phyloP scores from a whole-genome alignment of 2,113 vertebrate genomes.

The Progne subis region DNA sequence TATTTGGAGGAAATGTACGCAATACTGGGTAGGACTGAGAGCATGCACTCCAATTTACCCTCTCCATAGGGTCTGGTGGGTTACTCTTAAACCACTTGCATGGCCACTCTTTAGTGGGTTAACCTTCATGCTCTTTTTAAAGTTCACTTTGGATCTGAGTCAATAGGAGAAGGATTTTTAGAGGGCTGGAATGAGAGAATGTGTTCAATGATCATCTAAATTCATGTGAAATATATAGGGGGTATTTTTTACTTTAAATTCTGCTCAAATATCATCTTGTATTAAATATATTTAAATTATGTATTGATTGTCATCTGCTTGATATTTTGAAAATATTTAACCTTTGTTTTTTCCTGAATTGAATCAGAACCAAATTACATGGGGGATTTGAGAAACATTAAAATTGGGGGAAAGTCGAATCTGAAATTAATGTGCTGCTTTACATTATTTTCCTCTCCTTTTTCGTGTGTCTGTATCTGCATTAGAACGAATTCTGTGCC shows the following conservation, averaged over 20 bases:
- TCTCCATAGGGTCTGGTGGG: not conserved
- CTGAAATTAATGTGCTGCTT: not conserved
- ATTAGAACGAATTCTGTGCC: slow-evolving; percentile 4
- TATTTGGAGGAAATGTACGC: not conserved
- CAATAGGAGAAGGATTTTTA: not conserved
- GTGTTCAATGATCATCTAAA: not conserved
- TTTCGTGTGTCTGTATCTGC: not conserved
- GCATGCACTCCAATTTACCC: not conserved
- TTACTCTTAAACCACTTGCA: not conserved
- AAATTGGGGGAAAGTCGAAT: not conserved
- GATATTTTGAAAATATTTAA: slow-evolving; percentile 34
- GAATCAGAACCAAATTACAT: not conserved
- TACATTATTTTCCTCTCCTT: slow-evolving; percentile 32
- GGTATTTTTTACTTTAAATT: not conserved
- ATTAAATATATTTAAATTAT: not conserved
- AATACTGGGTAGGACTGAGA: not conserved
- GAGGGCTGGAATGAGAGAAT: not conserved
- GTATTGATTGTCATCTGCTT: slow-evolving; percentile 7
- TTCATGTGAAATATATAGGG: not conserved
- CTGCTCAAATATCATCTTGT: not conserved
- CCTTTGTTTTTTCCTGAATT: slow-evolving; percentile 1
- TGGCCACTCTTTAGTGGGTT: not conserved
- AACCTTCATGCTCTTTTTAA: not conserved
- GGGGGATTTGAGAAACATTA: not conserved
- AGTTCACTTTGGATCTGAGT: not conserved